Percentiles rank a stretch among this genome's conserved stretches.
Conservation (phyloP, 2,113 vertebrate species). For the Gulo gulo region DNA sequence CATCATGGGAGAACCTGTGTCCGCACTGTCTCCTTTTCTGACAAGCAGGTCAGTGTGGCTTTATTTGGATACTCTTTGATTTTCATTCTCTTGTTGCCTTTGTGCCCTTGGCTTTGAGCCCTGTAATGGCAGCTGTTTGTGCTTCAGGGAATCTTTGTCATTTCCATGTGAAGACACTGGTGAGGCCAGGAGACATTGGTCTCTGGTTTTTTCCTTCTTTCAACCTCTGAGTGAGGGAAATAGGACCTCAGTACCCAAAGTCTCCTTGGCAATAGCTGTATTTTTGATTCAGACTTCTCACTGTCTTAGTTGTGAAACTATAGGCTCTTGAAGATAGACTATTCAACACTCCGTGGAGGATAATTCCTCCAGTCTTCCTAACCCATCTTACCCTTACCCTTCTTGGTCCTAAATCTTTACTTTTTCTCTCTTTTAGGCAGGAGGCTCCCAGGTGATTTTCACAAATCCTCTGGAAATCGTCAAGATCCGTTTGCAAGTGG, state of each 20-base stretch:
- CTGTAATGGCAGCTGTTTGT: not conserved
- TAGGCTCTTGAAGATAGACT: not conserved
- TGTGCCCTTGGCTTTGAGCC: not conserved
- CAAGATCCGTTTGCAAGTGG: conserved; percentile 93
- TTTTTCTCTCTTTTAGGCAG: conserved; percentile 86
- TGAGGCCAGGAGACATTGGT: not conserved
- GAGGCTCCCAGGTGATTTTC: conserved; percentile 98
- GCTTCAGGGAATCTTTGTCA: not conserved
- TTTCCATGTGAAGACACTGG: not conserved
- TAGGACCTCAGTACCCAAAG: not conserved
- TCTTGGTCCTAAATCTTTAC: not conserved
- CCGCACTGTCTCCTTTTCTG: no score
- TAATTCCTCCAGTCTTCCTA: not conserved
- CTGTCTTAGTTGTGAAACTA: not conserved
- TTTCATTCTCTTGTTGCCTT: not conserved
- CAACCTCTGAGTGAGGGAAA: not conserved
- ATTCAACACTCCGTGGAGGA: not conserved
- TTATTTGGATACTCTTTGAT: not conserved
- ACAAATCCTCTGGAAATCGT: conserved; percentile 98
- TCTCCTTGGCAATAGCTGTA: not conserved
- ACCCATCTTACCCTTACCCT: not conserved
- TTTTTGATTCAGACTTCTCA: conserved; percentile 10
- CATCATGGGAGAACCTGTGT: not conserved
- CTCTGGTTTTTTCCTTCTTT: not conserved
- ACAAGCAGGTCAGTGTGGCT: not conserved